Conservation (phyloP, 2,113 vertebrate genomes). For the Apus apus region DNA sequence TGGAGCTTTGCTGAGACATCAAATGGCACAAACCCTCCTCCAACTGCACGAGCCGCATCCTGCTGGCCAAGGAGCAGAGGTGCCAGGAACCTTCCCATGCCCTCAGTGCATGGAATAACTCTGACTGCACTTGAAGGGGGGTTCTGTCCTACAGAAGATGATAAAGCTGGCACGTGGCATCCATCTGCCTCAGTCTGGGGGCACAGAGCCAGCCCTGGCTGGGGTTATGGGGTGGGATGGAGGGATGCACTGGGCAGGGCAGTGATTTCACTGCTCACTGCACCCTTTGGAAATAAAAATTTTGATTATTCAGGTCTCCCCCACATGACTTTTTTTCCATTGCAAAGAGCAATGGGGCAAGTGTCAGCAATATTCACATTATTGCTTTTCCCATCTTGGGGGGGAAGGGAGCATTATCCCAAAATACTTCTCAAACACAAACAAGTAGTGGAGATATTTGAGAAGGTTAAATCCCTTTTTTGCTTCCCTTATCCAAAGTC, state of each 20-base stretch:
- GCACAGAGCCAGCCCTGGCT: background rate
- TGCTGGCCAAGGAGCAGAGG: background rate
- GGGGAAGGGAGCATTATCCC: background rate
- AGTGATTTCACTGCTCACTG: rapidly evolving
- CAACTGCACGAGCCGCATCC: background rate
- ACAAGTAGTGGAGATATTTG: rapidly evolving
- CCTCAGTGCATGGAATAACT: rapidly evolving
- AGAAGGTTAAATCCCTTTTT: background rate
- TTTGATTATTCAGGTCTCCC: background rate
- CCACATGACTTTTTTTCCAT: background rate
- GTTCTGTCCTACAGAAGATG: rapidly evolving
- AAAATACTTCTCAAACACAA: background rate
- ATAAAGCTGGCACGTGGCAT: rapidly evolving
- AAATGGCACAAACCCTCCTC: background rate
- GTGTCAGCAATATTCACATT: background rate
- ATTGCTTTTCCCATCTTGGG: background rate
- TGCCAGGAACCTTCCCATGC: background rate
- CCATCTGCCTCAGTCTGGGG: rapidly evolving
- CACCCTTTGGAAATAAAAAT: background rate
- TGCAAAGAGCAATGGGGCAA: background rate
- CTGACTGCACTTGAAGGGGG: rapidly evolving
- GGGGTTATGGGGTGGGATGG: rapidly evolving
- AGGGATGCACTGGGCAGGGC: background rate
- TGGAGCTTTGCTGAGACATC: background rate
- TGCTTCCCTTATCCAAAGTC: background rate